A percentile compares a stretch with the other conserved stretches of the same genome.
phyloP scores from a whole-genome alignment of 2,113 vertebrate genomes.

The Colaptes auratus region DNA sequence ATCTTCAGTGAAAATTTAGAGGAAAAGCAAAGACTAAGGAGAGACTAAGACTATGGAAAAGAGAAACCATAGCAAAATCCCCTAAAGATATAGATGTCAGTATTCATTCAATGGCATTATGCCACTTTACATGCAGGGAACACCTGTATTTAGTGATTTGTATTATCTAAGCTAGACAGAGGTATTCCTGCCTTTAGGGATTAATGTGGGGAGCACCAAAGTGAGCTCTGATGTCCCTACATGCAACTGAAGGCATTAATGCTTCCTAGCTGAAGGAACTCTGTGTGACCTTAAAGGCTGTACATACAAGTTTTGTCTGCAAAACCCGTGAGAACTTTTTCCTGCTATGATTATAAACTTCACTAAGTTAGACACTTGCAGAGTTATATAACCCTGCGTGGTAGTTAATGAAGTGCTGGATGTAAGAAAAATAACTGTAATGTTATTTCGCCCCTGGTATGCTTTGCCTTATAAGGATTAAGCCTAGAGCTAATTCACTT shows the following conservation, averaged over 20 bases:
- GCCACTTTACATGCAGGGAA: background rate
- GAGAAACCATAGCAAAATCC: background rate
- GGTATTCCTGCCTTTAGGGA: background rate
- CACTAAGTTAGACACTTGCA: slow-evolving; percentile 69
- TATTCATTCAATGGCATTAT: background rate
- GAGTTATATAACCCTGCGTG: slow-evolving; percentile 72
- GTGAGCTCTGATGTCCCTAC: background rate
- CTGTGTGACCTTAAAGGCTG: slow-evolving; percentile 67
- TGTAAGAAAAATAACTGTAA: slow-evolving; percentile 73
- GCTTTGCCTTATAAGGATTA: slow-evolving; percentile 71
- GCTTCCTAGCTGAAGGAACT: slow-evolving; percentile 64
- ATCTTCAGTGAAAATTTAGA: slow-evolving; percentile 1
- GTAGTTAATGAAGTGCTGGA: slow-evolving; percentile 79
- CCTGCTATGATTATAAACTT: slow-evolving; percentile 77
- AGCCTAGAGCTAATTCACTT: slow-evolving; percentile 71
- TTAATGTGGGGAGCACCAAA: slow-evolving; percentile 3
- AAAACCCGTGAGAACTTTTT: slow-evolving; percentile 75
- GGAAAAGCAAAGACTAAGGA: background rate
- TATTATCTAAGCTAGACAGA: background rate
- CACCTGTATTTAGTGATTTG: background rate
- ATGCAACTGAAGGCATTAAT: background rate
- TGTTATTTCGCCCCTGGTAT: slow-evolving; percentile 69
- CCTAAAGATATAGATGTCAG: background rate
- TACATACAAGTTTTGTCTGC: slow-evolving; percentile 37
- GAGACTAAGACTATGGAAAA: background rate